Conservation (phyloP, 2,888 invertebrate species). For the Drosophila tripunctata region DNA sequence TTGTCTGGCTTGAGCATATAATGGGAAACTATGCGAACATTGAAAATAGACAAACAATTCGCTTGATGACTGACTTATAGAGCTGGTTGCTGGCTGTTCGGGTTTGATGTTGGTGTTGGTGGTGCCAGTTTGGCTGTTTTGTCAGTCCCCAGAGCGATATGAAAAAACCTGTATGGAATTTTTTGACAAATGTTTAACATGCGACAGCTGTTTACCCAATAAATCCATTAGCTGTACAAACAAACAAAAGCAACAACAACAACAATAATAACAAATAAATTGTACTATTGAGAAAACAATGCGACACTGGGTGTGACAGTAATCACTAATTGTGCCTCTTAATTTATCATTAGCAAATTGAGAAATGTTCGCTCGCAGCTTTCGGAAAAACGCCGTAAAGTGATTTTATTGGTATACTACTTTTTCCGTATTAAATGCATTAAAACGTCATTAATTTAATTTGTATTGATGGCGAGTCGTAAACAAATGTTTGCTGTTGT, state of each 20-base stretch:
- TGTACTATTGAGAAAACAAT: conserved; percentile 65
- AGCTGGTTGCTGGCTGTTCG: conserved; percentile 8
- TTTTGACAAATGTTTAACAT: conserved; percentile 76
- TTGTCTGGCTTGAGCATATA: conserved; percentile 32
- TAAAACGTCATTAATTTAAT: conserved; percentile 8
- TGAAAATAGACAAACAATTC: conserved; percentile 29
- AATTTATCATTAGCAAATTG: conserved; percentile 60
- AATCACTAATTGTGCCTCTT: conserved; percentile 63
- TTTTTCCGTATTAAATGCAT: conserved; percentile 5
- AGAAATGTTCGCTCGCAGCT: conserved; percentile 9
- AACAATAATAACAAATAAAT: conserved; percentile 47
- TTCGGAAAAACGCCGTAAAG: neutral
- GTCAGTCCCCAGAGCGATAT: conserved; percentile 20
- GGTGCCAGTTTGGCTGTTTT: conserved; percentile 53
- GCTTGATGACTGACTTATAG: conserved; percentile 8
- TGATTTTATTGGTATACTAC: conserved; percentile 1
- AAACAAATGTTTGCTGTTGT: conserved; percentile 10
- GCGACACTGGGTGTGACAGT: conserved; percentile 67
- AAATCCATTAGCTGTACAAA: conserved; percentile 77
- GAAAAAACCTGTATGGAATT: conserved; percentile 66
- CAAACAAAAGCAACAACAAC: conserved; percentile 37
- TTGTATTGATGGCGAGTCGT: conserved; percentile 7
- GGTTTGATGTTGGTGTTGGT: neutral
- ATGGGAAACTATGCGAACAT: conserved; percentile 4
- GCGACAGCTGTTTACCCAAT: conserved; percentile 76